Evolutionary conservation across 2,797 vertebrate species (phyloP), one percentile per base, ranked within the genome.

Genomic region (Odontamblyopus rebecca): DNA sequence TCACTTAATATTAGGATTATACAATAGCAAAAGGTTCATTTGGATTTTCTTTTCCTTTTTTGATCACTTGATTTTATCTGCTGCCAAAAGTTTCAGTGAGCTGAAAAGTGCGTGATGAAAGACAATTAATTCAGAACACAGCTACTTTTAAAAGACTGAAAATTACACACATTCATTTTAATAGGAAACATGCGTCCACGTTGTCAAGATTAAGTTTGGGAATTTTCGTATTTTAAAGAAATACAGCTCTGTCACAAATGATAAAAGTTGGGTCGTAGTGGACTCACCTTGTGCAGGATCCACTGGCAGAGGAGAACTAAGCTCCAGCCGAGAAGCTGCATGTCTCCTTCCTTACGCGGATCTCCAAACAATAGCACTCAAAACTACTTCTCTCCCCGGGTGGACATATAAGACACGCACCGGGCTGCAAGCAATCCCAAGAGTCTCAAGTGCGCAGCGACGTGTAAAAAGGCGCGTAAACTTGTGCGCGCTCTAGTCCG

Each of bases 291-390:
- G 76, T 83, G 91, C 61, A 92, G 87, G 86, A 94, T 93, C 93
- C 94, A 94, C 81, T 94, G 94, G 89, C 86, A 88, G 78, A 94
- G 86, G 84, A 95, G 82, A 77, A 92, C 82, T 82, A 90, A 60
- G 89, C 89, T 93, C 94, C 94, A 94, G 50, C 88, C 91, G 89
- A 94, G 89, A 82, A 94, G 88, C 93, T 91, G 93, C 94, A 95
- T 95, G 86, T 91, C 92, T 89, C 91, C 91, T 92, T 92, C 92
- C 89, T 88, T 70, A 30, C 82, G 88, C 86, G 81, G 87, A 91
- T 88, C 91, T 86, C 90, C 86, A 65, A 79, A 77, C 64, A 66
- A 51, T 5, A 66, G 64, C 26, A 29, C 64, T 70, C 29, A 82
- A 83, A 87, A 88, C 87, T 91, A 92, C 85, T 84, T 91, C 88